Evolutionary conservation across 2,797 vertebrate species (phyloP).

Genomic region (Cetoscarus ocellatus): DNA sequence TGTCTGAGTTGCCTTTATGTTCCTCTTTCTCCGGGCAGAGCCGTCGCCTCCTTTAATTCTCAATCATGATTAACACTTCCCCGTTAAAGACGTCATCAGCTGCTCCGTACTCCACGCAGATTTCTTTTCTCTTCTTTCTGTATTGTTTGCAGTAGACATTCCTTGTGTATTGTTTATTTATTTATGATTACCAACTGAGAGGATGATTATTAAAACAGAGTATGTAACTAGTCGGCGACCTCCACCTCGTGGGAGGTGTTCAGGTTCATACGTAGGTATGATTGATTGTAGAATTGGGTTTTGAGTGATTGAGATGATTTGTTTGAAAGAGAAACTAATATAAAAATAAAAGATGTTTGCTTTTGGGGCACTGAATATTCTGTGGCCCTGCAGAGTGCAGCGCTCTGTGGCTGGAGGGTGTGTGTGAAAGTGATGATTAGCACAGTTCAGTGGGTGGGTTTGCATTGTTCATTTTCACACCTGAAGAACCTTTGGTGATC

Average conservation of each 20-base stretch:
- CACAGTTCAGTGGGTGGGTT: constrained; percentile 86
- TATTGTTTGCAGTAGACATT: constrained; percentile 98
- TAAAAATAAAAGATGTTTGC: constrained; percentile 83
- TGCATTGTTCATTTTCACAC: constrained; percentile 66
- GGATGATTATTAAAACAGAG: constrained; percentile 27
- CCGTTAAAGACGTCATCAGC: constrained; percentile 82
- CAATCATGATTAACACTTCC: constrained; percentile 84
- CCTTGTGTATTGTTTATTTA: constrained; percentile 98
- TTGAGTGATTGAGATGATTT: constrained; percentile 86
- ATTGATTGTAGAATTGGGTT: constrained; percentile 89
- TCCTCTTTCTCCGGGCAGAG: constrained; percentile 51
- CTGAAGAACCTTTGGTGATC: constrained; percentile 86
- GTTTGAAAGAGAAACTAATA: constrained; percentile 71
- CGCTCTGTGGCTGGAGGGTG: constrained; percentile 79
- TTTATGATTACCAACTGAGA: constrained; percentile 95
- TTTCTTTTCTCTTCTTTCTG: constrained; percentile 70
- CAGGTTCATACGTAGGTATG: constrained; percentile 89
- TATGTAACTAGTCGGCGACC: constrained; percentile 80
- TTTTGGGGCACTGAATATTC: constrained; percentile 89
- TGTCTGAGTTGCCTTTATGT: constrained; percentile 67
- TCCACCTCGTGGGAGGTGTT: constrained; percentile 86
- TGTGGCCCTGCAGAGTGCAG: constrained; percentile 80
- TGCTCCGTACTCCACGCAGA: constrained; percentile 82
- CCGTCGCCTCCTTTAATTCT: constrained; percentile 71
- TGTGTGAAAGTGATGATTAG: constrained; percentile 83